A percentile compares a stretch with the other conserved stretches of the same genome.
Evolutionary conservation across 2,888 invertebrate genomes (phyloP).

Genomic region (Horisme vitalbata): DNA sequence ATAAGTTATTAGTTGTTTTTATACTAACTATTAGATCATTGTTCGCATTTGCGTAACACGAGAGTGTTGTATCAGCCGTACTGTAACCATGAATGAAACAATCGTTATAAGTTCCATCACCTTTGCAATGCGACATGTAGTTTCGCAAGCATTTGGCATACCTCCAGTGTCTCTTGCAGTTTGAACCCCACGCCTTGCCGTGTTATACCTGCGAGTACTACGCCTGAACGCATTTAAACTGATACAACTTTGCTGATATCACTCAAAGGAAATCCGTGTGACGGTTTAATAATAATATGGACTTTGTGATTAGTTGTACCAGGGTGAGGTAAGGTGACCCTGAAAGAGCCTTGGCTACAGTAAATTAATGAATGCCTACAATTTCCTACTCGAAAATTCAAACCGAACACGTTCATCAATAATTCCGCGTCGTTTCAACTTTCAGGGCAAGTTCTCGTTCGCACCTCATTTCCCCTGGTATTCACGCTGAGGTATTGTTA

Average conservation of each 20-base stretch:
- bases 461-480: slow-evolving; percentile 7
- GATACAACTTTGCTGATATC: slow-evolving; percentile 10
- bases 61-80: no score
- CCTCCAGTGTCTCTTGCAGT: slow-evolving; percentile 17
- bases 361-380: no score
- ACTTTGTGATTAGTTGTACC: no score
- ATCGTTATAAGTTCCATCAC: slow-evolving; percentile 11
- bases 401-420: slow-evolving; percentile 6
- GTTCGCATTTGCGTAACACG: no score
- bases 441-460: not conserved
- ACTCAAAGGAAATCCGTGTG: not conserved
- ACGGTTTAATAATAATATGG: not conserved
- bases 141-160: slow-evolving; percentile 14
- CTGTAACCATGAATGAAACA: slow-evolving; percentile 13
- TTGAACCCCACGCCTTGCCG: slow-evolving; percentile 14
- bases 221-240: slow-evolving; percentile 2
- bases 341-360: no score
- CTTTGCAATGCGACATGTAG: slow-evolving; percentile 3
- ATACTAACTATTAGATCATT: not conserved
- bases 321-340: no score
- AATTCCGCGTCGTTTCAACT: slow-evolving; percentile 2
- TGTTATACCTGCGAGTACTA: not conserved
- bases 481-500: slow-evolving; percentile 4
- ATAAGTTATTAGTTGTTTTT: not conserved
- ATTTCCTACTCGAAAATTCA: not conserved